These are phyloP conservation scores for Brachyalestes nurse DNA, from an alignment of 2,797 vertebrate species.

Conservation along the genomic window DNA sequence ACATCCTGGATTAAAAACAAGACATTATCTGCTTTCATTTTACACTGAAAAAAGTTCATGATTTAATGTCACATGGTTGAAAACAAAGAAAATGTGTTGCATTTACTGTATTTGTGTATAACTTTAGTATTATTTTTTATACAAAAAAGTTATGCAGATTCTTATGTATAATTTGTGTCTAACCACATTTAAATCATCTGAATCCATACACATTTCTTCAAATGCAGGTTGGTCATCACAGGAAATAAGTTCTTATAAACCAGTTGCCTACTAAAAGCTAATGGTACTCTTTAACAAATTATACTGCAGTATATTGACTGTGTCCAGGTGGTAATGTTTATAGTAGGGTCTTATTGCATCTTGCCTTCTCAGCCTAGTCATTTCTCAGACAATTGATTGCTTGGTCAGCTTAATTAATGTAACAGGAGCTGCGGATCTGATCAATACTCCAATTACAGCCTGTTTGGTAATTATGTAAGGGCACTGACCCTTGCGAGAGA, in stretches of 20 bases:
- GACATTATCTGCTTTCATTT: no score
- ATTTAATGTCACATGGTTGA: no score
- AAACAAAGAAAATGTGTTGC: no score
- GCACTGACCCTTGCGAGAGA: slow-evolving; percentile 14
- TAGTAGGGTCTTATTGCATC: not conserved
- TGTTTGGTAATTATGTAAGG: slow-evolving; percentile 45
- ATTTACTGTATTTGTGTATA: no score
- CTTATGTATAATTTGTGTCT: no score
- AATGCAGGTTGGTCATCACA: not conserved
- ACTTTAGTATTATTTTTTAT: no score
- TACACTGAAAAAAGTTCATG: no score
- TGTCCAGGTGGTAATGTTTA: not conserved
- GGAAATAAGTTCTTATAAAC: not conserved
- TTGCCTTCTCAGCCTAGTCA: slow-evolving; percentile 10
- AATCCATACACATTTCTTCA: not conserved
- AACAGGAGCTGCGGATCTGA: slow-evolving; percentile 31
- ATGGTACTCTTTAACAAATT: not conserved
- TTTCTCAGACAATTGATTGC: slow-evolving; percentile 39
- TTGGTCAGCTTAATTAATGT: slow-evolving; percentile 39
- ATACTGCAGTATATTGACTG: slow-evolving; percentile 1
- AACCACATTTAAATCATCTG: no score
- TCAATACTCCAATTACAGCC: slow-evolving; percentile 48
- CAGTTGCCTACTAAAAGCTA: not conserved
- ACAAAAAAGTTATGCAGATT: no score
- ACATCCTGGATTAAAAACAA: not conserved